Evolutionary conservation across 2,113 vertebrate species (phyloP).

Genomic region (Halichoeres trimaculatus): DNA sequence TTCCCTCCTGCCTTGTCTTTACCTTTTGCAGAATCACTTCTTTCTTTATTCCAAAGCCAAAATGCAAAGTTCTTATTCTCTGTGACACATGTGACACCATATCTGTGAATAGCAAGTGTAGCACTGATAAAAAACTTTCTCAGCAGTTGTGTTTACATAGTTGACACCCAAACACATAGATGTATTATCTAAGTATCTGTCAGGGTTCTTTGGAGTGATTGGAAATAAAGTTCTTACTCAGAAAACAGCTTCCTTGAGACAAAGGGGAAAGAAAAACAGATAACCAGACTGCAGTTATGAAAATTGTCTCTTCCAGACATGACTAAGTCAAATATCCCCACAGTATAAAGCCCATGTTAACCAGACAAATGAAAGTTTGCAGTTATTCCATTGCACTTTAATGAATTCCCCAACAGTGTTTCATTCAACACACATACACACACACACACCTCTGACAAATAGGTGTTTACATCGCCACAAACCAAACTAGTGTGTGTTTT

Average conservation of each 20-base stretch:
- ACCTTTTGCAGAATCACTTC: background rate
- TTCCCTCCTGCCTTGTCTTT: background rate
- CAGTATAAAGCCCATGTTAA: conserved; percentile 22
- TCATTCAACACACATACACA: conserved; percentile 27
- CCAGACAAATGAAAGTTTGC: conserved; percentile 34
- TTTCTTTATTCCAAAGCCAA: background rate
- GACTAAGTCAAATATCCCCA: conserved; percentile 12
- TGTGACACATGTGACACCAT: conserved; percentile 16
- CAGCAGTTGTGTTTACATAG: conserved; percentile 62
- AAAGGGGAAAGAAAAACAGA: conserved; percentile 11
- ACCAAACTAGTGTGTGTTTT: conserved; percentile 33
- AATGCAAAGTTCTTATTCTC: conserved; percentile 14
- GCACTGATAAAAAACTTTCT: conserved; percentile 52
- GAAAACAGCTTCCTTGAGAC: background rate
- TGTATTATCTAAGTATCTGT: conserved; percentile 55
- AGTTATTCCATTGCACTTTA: conserved; percentile 51
- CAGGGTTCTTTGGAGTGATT: conserved; percentile 23
- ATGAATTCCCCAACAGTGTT: conserved; percentile 49
- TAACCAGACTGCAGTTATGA: conserved; percentile 12
- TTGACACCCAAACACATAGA: conserved; percentile 63
- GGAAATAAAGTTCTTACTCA: conserved; percentile 35
- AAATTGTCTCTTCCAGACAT: conserved; percentile 42
- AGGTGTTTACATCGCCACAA: conserved; percentile 58
- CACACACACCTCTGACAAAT: conserved; percentile 37
- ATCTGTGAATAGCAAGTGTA: conserved; percentile 63